These are phyloP conservation scores for Eciton burchellii DNA, from an alignment of 1,140 invertebrate species.

Conservation along the genomic window DNA sequence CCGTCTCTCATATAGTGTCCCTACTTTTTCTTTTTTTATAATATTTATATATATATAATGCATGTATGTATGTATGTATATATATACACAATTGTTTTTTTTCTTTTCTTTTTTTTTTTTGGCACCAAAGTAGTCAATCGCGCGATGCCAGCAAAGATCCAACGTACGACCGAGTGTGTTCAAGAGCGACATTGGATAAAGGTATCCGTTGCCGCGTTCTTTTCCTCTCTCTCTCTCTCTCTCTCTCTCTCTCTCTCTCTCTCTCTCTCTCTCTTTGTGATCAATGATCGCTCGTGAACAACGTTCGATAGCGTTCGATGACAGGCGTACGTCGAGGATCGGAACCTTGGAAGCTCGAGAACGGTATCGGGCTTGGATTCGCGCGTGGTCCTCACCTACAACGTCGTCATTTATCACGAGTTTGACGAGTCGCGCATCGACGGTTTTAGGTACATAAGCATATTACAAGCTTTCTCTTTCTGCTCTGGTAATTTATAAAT, in stretches of 20 bases:
- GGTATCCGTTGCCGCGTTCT: neutral
- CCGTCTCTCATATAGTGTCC: constrained; percentile 69
- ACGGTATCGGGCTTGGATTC: constrained; percentile 38
- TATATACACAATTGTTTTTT: too few species aligned
- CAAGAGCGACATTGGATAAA: constrained; percentile 14
- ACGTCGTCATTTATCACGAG: neutral
- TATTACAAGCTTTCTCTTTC: constrained; percentile 70
- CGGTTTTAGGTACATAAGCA: constrained; percentile 59
- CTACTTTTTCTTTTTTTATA: constrained; percentile 75
- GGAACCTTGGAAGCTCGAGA: constrained; percentile 31
- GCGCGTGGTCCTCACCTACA: constrained; percentile 33
- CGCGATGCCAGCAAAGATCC: constrained; percentile 66
- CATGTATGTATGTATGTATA: too few species aligned
- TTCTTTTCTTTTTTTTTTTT: too few species aligned
- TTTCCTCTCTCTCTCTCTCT: too few species aligned
- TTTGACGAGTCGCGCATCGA: constrained; percentile 5
- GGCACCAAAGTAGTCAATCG: constrained; percentile 81
- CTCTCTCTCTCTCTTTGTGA: too few species aligned
- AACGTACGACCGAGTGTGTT: constrained; percentile 63
- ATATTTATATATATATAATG: constrained; percentile 82
- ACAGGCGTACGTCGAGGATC: neutral
- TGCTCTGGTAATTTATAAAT: constrained; percentile 77
- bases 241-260: too few species aligned
- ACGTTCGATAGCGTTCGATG: neutral
- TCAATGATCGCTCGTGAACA: neutral